Evolutionary conservation across 2,888 invertebrate genomes (phyloP), one percentile per base, ranked within the genome.

Genomic region (Hypena proboscidalis): DNA sequence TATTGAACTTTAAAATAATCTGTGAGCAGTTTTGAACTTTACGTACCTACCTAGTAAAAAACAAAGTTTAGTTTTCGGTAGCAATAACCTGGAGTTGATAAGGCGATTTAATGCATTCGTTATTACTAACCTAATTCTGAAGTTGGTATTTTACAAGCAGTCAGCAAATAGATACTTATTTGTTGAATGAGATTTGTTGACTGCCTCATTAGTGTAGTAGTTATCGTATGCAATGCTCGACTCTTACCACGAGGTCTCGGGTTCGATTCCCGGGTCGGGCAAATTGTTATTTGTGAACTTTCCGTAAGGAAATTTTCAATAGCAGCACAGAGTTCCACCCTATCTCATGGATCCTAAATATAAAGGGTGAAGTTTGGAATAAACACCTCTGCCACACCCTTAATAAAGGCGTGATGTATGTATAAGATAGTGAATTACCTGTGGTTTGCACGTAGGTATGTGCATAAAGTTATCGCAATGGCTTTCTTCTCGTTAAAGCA

Each of bases 111-210:
- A 36, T 50, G 31, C 40, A 25, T 46, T 58, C 48, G 37, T 63
- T 64, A 48, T 40, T 47, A 39, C 25, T 45, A 50, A 43, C 42
- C 40, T 17, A 55, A 55, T 67, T 58, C 26, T 9, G 31, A 40
- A 62, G 40, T 62, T 39, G 40, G 37, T 38, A 47, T 45, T 55
- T 42, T 15, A 25, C 42, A 41, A 44, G 42, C 51, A 56, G 35
- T 56, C 44, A 43, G 38, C 32, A 38, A 56, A 55, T 58, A 15
- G 29, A 7, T 29, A 8, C 6, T 3, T 35, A 20, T 46, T 59
- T 55, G 58, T 59, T 59, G 29, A 15, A 15, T 31, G 4, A 32
- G 32, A n/a, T n/a, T n/a, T n/a, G n/a, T n/a, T n/a, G n/a, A n/a
- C n/a, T 29, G 25, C 6, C 6, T 6, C 27, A 10, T 5, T 7